These are phyloP conservation scores for Neocloeon triangulifer DNA, from an alignment of 1,140 invertebrate genomes.

Conservation along the genomic window DNA sequence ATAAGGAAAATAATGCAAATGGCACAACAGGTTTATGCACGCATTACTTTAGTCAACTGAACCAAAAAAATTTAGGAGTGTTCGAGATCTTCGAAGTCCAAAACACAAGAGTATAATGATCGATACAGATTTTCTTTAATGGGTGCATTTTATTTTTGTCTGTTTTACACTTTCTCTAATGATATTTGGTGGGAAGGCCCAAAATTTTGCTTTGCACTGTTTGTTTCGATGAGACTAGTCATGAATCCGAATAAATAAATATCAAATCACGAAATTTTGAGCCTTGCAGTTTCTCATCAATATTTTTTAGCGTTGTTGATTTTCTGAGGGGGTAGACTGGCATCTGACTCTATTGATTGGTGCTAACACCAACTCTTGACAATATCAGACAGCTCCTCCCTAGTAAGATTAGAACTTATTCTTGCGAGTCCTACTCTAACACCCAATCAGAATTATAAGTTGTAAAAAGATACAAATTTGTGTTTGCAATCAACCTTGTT, in stretches of 20 bases:
- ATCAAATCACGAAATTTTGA: not conserved
- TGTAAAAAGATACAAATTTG: not conserved
- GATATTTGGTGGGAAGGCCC: not conserved
- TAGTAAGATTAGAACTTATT: not conserved
- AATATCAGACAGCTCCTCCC: not conserved
- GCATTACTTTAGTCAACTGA: too few species aligned
- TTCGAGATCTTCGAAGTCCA: too few species aligned
- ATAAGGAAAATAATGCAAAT: too few species aligned
- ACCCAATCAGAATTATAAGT: too few species aligned
- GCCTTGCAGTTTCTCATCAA: not conserved
- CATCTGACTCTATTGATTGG: not conserved
- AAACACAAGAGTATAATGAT: too few species aligned
- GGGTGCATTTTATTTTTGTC: too few species aligned
- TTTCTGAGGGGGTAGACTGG: not conserved
- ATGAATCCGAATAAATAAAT: not conserved
- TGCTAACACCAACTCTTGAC: slow-evolving; percentile 1
- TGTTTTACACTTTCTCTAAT: not conserved
- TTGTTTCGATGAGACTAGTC: not conserved
- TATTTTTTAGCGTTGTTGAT: not conserved
- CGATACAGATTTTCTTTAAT: too few species aligned
- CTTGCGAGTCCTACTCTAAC: too few species aligned
- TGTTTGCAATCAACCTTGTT: not conserved
- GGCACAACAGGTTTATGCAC: too few species aligned
- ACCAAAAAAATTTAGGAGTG: too few species aligned
- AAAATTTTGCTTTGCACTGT: not conserved